A percentile compares a stretch with the other conserved stretches of the same genome.
Evolutionary conservation across 2,888 invertebrate genomes (phyloP).

Genomic region (Ormyrus labotus): DNA sequence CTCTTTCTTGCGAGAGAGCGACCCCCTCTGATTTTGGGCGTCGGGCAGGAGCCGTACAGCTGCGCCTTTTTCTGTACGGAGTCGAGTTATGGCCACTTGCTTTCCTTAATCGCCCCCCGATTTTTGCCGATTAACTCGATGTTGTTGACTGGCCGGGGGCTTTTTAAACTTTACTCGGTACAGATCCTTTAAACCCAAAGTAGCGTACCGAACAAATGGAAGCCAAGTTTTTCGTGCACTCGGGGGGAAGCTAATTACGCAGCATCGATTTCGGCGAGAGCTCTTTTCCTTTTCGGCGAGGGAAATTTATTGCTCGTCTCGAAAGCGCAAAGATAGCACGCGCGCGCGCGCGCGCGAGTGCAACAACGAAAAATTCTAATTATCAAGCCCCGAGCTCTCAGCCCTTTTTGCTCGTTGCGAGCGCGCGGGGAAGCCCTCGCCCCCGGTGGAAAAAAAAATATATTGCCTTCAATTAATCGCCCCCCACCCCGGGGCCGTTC

Average conservation of each 20-base stretch:
- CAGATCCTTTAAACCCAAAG: no score
- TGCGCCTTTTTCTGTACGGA: no score
- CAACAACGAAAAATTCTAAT: conserved; percentile 45
- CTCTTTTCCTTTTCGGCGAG: neutral
- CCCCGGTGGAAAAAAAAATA: conserved; percentile 38
- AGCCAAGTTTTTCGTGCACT: neutral
- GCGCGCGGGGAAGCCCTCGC: no score
- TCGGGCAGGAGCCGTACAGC: neutral
- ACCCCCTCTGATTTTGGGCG: neutral
- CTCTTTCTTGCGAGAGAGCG: neutral
- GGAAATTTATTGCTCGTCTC: conserved; percentile 11
- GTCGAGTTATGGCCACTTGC: no score
- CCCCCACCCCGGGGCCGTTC: conserved; percentile 15
- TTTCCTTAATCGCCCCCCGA: no score
- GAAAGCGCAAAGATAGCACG: neutral
- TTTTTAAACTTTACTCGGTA: no score
- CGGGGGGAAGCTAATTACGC: neutral
- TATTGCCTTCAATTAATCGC: conserved; percentile 57
- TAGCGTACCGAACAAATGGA: no score
- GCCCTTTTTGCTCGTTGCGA: neutral
- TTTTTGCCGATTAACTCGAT: no score
- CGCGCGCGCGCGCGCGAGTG: neutral
- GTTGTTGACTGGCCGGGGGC: no score
- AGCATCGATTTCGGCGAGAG: neutral
- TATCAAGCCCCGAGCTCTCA: conserved; percentile 26